Evolutionary conservation across 1,140 invertebrate species (phyloP).

Genomic region (Notospermus geniculatus): DNA sequence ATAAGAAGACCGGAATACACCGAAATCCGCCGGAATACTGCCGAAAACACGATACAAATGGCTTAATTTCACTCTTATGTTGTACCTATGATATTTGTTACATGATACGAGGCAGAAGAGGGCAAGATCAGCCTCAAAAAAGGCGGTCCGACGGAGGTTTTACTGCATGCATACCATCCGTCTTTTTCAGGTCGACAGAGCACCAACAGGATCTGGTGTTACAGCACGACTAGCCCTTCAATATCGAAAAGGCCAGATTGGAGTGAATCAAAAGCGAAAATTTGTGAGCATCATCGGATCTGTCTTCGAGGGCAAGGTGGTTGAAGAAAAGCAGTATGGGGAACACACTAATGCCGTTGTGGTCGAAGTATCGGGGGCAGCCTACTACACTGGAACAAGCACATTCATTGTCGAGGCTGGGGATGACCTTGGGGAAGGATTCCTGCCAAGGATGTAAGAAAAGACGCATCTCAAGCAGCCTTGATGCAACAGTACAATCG

Average conservation of each 20-base stretch:
- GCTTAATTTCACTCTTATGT: no score
- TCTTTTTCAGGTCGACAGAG: constrained; percentile 45
- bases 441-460: constrained; percentile 16
- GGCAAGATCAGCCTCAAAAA: neutral
- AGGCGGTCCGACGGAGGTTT: neutral
- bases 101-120: no score
- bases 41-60: no score
- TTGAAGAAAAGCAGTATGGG: constrained; percentile 25
- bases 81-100: no score
- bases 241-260: constrained; percentile 32
- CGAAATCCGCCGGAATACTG: no score
- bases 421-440: constrained; percentile 40
- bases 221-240: constrained; percentile 49
- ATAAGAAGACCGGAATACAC: no score
- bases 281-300: constrained; percentile 36
- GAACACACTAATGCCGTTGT: constrained; percentile 30
- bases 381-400: constrained; percentile 28
- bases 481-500: no score
- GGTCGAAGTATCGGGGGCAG: constrained; percentile 45
- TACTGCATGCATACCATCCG: no score
- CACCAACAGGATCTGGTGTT: constrained; percentile 49
- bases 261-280: constrained; percentile 30
- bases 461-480: no score
- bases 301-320: constrained; percentile 30
- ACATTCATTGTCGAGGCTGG: constrained; percentile 37